Base-by-base conservation (phyloP, 2,113 vertebrate species). In the Thomomys bottae region DNA sequence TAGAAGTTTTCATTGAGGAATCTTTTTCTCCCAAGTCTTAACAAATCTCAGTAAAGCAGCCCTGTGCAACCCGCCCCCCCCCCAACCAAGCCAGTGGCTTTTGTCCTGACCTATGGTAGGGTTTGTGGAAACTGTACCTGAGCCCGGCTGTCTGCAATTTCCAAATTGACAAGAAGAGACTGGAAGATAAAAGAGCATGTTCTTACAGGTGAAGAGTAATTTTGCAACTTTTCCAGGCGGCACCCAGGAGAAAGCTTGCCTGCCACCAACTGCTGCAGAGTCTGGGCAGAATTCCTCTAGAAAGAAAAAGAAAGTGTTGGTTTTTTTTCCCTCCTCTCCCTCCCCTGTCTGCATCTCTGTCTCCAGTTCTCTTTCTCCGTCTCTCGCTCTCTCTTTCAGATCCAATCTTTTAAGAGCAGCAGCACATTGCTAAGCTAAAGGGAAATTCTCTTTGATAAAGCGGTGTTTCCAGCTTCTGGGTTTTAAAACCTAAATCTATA, bases 401-500 rank as follows among this genome's bases (percentile, higher is more conserved):
- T 97, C 96, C 97, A 95, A 97, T 98, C 97, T 98, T 97, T 97
- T 97, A 96, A 97, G 96, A 97, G 97, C 97, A 97, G 96, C 97
- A 95, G 97, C 97, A 97, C 96, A 97, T 96, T 54, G 97, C 97
- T 97, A 97, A 98, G 97, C 97, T 97, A 98, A 97, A 97, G 98
- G 96, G 97, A 97, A 98, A 97, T 98, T 97, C 98, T 98, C 98
- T 98, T 98, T 98, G 98, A 98, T 98, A 97, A 98, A 98, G 97
- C 97, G 78, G 96, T 97, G 97, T 98, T 98, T 97, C 97, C 97
- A 96, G 98, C 98, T 98, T 98, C 97, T 97, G 98, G 98, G 98
- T 98, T 99, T 99, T 99, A 99, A 99, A 99, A 98, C 98, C 98
- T 99, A 99, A 98, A 99, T 99, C 99, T 99, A 98, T 99, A 99